Conservation (phyloP, 2,113 vertebrate genomes). For the Peromyscus californicus region DNA sequence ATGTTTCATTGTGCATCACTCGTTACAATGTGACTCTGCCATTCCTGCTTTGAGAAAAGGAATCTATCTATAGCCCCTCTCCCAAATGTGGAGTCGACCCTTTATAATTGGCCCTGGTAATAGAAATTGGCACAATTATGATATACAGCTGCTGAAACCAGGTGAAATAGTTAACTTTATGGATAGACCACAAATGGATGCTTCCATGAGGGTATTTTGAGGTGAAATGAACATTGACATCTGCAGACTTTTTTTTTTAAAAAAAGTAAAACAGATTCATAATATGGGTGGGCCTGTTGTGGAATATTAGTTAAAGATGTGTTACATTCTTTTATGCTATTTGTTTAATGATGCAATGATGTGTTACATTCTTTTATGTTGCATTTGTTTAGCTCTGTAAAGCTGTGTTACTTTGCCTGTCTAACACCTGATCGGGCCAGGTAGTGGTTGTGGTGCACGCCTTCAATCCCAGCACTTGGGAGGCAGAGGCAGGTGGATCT, state of each 20-base stretch:
- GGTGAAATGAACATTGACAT: background rate
- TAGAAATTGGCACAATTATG: background rate
- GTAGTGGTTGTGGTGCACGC: too few species aligned
- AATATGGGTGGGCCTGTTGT: background rate
- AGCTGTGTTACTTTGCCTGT: too few species aligned
- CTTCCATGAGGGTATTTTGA: background rate
- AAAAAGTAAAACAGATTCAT: constrained; percentile 11
- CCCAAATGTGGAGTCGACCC: background rate
- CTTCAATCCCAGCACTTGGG: too few species aligned
- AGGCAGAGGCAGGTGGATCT: too few species aligned
- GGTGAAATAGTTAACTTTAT: background rate
- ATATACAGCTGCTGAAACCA: background rate
- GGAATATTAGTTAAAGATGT: too few species aligned
- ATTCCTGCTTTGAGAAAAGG: background rate
- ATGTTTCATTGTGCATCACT: background rate
- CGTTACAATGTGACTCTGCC: background rate
- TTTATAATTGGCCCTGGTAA: background rate
- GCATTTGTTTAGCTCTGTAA: too few species aligned
- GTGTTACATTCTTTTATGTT: too few species aligned
- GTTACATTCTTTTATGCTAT: too few species aligned
- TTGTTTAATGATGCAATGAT: too few species aligned
- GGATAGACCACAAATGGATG: background rate
- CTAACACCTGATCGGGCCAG: too few species aligned
- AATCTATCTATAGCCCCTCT: too few species aligned
- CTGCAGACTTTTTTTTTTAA: background rate